Evolutionary conservation across 2,113 vertebrate species (phyloP).

Genomic region (Damaliscus lunatus): DNA sequence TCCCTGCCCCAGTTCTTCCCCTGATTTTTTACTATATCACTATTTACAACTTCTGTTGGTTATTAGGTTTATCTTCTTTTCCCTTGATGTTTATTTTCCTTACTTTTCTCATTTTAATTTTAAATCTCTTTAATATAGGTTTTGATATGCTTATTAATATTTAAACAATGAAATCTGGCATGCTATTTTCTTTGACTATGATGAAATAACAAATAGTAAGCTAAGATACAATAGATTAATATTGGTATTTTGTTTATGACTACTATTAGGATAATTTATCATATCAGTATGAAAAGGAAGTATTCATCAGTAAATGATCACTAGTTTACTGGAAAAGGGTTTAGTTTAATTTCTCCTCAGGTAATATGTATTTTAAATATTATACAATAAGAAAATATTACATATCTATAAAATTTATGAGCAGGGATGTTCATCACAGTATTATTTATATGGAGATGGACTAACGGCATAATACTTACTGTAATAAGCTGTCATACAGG

Average conservation of each 20-base stretch:
- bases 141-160: not conserved
- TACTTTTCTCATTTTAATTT: not conserved
- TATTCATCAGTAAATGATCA: not conserved
- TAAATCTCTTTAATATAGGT: not conserved
- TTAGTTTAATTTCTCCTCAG: constrained; percentile 12
- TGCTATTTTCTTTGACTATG: not conserved
- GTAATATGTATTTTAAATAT: not conserved
- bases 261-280: not conserved
- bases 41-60: not conserved
- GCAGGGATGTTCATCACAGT: not conserved
- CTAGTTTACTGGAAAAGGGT: not conserved
- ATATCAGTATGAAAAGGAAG: not conserved
- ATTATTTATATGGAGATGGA: not conserved
- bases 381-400: constrained; percentile 7
- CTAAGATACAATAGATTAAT: not conserved
- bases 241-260: not conserved
- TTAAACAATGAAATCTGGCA: not conserved
- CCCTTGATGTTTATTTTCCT: not conserved
- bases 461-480: not conserved
- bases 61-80: not conserved
- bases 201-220: not conserved
- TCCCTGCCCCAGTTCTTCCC: not conserved
- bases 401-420: not conserved
- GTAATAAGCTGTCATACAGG: not conserved
- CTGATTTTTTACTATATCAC: not conserved